Evolutionary conservation across 1,140 invertebrate species (phyloP), one percentile per base, ranked within the genome.

Genomic region (Drosophila lini): DNA sequence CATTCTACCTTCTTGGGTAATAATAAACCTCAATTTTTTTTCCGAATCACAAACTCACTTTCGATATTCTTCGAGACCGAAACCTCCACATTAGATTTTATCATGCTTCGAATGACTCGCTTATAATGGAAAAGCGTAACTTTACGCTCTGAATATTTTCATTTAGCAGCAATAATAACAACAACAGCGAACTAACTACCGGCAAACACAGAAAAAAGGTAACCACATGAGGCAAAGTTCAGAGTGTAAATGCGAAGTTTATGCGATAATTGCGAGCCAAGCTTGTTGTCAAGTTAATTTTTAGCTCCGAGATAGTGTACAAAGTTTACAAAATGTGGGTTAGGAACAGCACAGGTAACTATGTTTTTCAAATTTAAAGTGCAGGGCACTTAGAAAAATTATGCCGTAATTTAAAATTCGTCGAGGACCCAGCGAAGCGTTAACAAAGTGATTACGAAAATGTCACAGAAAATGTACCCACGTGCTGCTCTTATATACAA

Each of bases 121-220:
- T 82, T 71, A 59, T 68, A 86, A 74, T 67, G 59, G 52, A 77
- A 86, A 82, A 71, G 65, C 70, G 62, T 80, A 60, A 75, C 76
- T 86, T 89, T 88, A 80, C 83, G 83, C 83, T 88, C 84, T 88
- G 53, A 61, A 83, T 74, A 88, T 58, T 89, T 88, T 78, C 38
- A 83, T 68, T 77, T 77, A 77, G 55, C 60, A 57, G 40, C 60
- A 61, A 75, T 61, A 65, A 48, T 60, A 55, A 58, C 32, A 65
- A 44, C 45, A 38, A n/a, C n/a, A 38, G 40, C 22, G 13, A 19
- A 16, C 34, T 22, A 22, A 55, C 42, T 34, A 77, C 31, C 28
- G 19, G 40, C 16, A 28, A 40, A 57, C 32, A 58, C 8, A 47
- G 15, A 48, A 19, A 69, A 68, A 57, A 34, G 10, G 13, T 15